A percentile compares a stretch with the other conserved stretches of the same genome.
These are phyloP conservation scores for Microchirus variegatus DNA, from an alignment of 2,797 vertebrate genomes.

Conservation along the genomic window DNA sequence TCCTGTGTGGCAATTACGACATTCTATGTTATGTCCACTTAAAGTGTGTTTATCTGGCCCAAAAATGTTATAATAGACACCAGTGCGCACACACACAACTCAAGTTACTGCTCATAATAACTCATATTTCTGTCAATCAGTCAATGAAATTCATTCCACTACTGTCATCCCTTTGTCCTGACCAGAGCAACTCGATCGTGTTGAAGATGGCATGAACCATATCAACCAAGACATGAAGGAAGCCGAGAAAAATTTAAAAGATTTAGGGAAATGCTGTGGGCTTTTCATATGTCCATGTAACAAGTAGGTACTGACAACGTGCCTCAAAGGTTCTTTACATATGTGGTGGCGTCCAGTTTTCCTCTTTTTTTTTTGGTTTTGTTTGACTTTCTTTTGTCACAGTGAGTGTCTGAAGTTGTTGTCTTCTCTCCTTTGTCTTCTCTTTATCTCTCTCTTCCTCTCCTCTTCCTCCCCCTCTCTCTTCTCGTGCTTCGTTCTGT, in stretches of 20 bases:
- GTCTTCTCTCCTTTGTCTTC: conserved; percentile 84
- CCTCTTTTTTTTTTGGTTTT: conserved; percentile 76
- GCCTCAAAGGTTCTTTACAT: conserved; percentile 89
- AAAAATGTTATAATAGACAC: not conserved
- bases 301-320: conserved; percentile 99
- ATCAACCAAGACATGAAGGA: conserved; percentile 99
- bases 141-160: conserved; percentile 97
- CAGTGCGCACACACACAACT: conserved; percentile 17
- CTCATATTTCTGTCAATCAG: conserved; percentile 88
- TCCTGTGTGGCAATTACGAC: no score
- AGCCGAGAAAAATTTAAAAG: conserved; percentile 99
- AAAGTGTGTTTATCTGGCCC: no score
- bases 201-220: conserved; percentile 99
- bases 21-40: no score
- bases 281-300: conserved; percentile 99
- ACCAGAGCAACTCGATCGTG: conserved; percentile 99
- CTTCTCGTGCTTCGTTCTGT: conserved; percentile 98
- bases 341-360: conserved; percentile 98
- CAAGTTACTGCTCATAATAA: conserved; percentile 83
- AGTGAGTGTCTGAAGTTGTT: conserved; percentile 99
- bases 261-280: conserved; percentile 99
- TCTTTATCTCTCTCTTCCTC: conserved; percentile 69
- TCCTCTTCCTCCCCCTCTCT: conserved; percentile 84
- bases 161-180: conserved; percentile 99
- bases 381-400: conserved; percentile 91